Evolutionary conservation across 2,797 vertebrate species (phyloP).

Genomic region (Danionella dracula): DNA sequence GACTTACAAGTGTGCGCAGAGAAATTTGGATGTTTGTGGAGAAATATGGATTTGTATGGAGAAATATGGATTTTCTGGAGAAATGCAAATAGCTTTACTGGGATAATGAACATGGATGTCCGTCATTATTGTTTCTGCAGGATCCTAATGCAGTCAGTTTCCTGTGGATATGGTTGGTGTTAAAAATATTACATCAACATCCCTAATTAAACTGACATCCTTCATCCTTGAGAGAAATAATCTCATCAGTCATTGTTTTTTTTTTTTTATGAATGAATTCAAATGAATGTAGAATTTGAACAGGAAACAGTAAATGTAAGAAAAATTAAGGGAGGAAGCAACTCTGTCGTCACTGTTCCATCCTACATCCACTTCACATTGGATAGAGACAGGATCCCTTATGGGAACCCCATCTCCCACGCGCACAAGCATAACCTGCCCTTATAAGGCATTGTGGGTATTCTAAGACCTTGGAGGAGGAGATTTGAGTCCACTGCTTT

Average conservation of each 20-base stretch:
- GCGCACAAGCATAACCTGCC: conserved; percentile 41
- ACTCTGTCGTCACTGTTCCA: neutral
- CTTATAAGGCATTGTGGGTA: conserved; percentile 58
- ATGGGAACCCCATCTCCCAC: conserved; percentile 42
- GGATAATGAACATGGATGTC: no score
- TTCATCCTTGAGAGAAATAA: no score
- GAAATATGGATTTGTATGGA: no score
- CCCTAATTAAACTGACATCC: neutral
- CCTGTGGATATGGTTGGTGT: conserved; percentile 2
- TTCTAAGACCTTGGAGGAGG: conserved; percentile 51
- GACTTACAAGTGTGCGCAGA: no score
- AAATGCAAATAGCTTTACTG: no score
- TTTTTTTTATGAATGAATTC: neutral
- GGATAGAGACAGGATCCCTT: conserved; percentile 11
- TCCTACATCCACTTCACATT: neutral
- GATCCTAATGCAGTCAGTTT: conserved; percentile 17
- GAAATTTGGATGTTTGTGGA: no score
- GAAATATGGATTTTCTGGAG: no score
- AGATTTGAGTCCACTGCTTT: conserved; percentile 18
- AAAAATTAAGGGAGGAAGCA: neutral
- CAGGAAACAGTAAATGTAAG: neutral
- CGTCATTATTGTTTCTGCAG: conserved; percentile 7
- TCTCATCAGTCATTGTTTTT: neutral
- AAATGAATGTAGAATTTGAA: neutral
- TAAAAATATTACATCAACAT: conserved; percentile 8